Evolutionary conservation across 2,113 vertebrate species (phyloP), one percentile per base, ranked within the genome.

Genomic region (Hypomesus transpacificus): DNA sequence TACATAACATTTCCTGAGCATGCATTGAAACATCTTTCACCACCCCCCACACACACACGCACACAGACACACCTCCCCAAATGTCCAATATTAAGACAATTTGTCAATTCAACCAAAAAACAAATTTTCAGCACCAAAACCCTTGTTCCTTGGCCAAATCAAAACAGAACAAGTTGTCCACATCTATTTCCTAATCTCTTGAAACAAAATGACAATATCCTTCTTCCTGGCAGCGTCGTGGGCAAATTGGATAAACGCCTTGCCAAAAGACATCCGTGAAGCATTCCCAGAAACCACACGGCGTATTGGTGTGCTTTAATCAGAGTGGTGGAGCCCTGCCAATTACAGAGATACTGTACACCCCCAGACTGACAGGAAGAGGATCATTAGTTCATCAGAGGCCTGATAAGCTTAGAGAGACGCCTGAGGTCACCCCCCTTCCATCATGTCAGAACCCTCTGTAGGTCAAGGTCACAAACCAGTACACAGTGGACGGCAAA

Each of bases 301-400:
- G 59, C 18, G 46, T 14, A 24, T 28, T 71, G 26, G 24, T 7
- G 28, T 18, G 66, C 39, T 84, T 84, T 86, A 46, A 84, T 74
- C 72, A 86, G 63, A 5, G 21, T 31, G 14, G 13, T 39, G 56
- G 34, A 66, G 18, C 81, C 18, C 71, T 57, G 8, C 60, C 81
- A 24, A 80, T 65, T 16, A 79, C 66, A 68, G 81, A 76, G 63
- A 79, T 51, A 60, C 61, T 18, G 53, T 56, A 16, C 74, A 74
- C 5, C 84, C 83, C 66, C 79, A 78, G n/a, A 69, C 17, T 6
- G 83, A 75, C 46, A 85, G 14, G 52, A 84, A 75, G 63, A 80
- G 59, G 31, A 84, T 73, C 3, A 84, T 14, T n/a, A 73, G 63
- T 18, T 82, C 86, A 60, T 72, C 34, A 24, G 77, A n/a, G 18